Conservation (phyloP, 2,797 vertebrate species). For the Pseudochaenichthys georgianus region DNA sequence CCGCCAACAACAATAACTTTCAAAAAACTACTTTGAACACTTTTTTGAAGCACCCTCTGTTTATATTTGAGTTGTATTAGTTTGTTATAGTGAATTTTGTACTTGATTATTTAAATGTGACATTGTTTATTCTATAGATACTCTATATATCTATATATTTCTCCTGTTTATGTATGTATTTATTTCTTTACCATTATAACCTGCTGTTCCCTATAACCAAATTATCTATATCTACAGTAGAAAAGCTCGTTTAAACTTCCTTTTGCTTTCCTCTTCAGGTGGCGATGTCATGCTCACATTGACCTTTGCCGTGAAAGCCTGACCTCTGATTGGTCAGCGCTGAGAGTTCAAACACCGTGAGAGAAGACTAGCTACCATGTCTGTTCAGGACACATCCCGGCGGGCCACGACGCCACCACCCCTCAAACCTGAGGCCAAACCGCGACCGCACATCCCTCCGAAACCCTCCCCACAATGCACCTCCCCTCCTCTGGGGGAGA, state of each 20-base stretch:
- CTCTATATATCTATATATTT: no score
- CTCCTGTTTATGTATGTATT: no score
- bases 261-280: constrained; percentile 54
- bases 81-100: no score
- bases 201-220: no score
- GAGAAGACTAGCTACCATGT: constrained; percentile 72
- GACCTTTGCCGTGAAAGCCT: constrained; percentile 57
- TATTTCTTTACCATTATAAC: no score
- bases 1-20: no score
- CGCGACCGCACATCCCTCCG: constrained; percentile 64
- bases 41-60: no score
- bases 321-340: constrained; percentile 62
- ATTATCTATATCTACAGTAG: no score
- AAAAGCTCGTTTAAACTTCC: not conserved
- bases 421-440: constrained; percentile 65
- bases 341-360: constrained; percentile 17
- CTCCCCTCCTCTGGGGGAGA: constrained; percentile 36
- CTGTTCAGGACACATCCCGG: constrained; percentile 61
- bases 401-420: constrained; percentile 14
- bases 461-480: constrained; percentile 53
- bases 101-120: no score
- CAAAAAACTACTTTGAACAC: no score
- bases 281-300: constrained; percentile 51
- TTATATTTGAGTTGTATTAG: no score
- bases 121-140: no score